A percentile compares a stretch with the other conserved stretches of the same genome.
Conservation (phyloP, 2,888 invertebrate species). For the Drosophila meridiana region DNA sequence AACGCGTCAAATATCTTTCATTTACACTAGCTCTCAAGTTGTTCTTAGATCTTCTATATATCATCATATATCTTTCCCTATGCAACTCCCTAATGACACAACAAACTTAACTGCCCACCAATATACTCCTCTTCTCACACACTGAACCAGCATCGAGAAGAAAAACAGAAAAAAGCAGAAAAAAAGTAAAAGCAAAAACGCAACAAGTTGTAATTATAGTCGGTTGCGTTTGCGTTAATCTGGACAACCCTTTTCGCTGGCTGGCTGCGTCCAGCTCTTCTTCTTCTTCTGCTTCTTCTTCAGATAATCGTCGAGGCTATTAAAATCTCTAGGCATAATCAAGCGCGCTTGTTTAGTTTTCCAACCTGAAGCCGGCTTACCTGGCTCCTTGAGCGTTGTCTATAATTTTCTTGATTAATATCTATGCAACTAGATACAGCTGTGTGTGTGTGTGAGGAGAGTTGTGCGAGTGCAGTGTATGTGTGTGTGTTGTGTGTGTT, state of each 20-base stretch:
- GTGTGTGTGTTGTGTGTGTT: slow-evolving; percentile 10
- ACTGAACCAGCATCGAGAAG: neutral
- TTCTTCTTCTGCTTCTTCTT: neutral
- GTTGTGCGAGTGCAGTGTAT: neutral
- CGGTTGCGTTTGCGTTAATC: slow-evolving; percentile 61
- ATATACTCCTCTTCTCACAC: neutral
- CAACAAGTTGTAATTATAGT: slow-evolving; percentile 59
- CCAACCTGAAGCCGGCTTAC: slow-evolving; percentile 14
- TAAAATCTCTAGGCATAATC: slow-evolving; percentile 78
- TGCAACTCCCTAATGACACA: neutral
- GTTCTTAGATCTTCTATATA: too few relatives aligned
- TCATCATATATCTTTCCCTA: neutral
- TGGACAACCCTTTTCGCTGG: slow-evolving; percentile 69
- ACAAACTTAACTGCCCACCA: neutral
- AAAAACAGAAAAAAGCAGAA: slow-evolving; percentile 22
- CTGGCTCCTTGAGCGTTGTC: slow-evolving; percentile 44
- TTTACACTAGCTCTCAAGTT: too few relatives aligned
- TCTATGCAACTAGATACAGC: slow-evolving; percentile 54
- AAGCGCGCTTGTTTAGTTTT: slow-evolving; percentile 54
- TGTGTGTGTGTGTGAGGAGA: neutral
- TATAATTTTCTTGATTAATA: slow-evolving; percentile 79
- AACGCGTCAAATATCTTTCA: too few relatives aligned
- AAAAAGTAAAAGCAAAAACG: slow-evolving; percentile 39
- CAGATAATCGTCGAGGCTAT: slow-evolving; percentile 76
- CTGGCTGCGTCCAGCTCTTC: slow-evolving; percentile 20